Evolutionary conservation across 1,140 invertebrate species (phyloP), one percentile per base, ranked within the genome.

Genomic region (Drosophila watanabei): DNA sequence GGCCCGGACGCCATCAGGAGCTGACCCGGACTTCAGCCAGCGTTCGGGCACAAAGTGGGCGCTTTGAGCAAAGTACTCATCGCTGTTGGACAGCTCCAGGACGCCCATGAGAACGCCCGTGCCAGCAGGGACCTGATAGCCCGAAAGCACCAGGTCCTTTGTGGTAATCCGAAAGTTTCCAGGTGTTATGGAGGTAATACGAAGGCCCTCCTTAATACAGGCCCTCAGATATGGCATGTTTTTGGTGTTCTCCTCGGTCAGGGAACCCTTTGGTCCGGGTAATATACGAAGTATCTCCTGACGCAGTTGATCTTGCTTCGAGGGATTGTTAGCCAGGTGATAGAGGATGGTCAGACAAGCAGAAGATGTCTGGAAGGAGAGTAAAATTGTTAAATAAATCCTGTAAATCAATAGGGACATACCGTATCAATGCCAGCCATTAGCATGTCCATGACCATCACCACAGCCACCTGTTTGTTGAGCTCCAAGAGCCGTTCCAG

Each of bases 141-240:
- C 97, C 35, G 95, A 95, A 43, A 98, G 95, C 18, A 96, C 93
- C 0, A 97, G 94, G 82, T 98, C 96, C 54, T 95, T 95, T 57
- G 96, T 95, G 63, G 97, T 94, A 64, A 96, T 96, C 66, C 98
- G 94, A 18, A 96, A 96, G 81, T 98, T 97, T 37, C 97, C 97
- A 49, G 97, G 95, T 18, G 97, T 97, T 6, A 98, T 97, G 9
- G 97, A 97, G 92, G 96, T 97, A 91, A 98, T 95, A 91, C 97
- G 94, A 14, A 98, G 94, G 18, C 96, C 96, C 70, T 95, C 94
- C 62, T 94, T 95, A 28, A 95, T 94, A 69, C 94, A 94, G 11
- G 94, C 94, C 80, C 94, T 93, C 51, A 95, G 73, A 78, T 94
- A 95, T 0, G 94, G 94, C 79, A 93, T 78, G 49, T 86, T 89